These are phyloP conservation scores for Euleptes europaea DNA, from an alignment of 2,113 vertebrate genomes.

Conservation along the genomic window DNA sequence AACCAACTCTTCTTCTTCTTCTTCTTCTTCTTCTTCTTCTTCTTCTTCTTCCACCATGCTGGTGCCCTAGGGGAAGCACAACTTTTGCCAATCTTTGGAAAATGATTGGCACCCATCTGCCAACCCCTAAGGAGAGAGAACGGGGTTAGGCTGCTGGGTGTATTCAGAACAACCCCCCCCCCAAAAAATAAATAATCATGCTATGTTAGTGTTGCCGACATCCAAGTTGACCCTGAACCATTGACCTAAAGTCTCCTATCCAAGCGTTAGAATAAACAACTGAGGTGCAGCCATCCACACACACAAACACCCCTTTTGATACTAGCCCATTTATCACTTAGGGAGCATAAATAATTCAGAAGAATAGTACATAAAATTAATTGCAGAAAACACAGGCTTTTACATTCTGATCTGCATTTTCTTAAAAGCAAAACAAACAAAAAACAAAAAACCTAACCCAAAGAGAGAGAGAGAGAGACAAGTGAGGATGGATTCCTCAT, in stretches of 20 bases:
- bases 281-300: slow-evolving; percentile 15
- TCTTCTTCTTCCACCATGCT: not conserved
- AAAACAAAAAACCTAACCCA: not conserved
- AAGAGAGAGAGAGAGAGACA: no score
- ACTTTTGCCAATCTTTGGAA: not conserved
- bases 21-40: no score
- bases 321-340: slow-evolving; percentile 56
- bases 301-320: slow-evolving; percentile 18
- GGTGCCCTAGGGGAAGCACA: no score
- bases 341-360: slow-evolving; percentile 67
- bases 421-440: no score
- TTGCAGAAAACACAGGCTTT: slow-evolving; percentile 66
- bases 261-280: slow-evolving; percentile 51
- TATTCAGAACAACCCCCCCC: not conserved
- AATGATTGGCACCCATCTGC: no score
- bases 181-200: not conserved
- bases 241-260: slow-evolving; percentile 34
- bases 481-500: slow-evolving; percentile 15
- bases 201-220: not conserved
- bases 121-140: not conserved
- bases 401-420: slow-evolving; percentile 65
- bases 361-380: slow-evolving; percentile 72
- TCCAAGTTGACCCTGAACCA: not conserved
- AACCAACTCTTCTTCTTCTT: no score
- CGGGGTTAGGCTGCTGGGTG: not conserved